These are phyloP conservation scores for Aphelocoma californica DNA, from an alignment of 2,797 vertebrate genomes.

Conservation along the genomic window DNA sequence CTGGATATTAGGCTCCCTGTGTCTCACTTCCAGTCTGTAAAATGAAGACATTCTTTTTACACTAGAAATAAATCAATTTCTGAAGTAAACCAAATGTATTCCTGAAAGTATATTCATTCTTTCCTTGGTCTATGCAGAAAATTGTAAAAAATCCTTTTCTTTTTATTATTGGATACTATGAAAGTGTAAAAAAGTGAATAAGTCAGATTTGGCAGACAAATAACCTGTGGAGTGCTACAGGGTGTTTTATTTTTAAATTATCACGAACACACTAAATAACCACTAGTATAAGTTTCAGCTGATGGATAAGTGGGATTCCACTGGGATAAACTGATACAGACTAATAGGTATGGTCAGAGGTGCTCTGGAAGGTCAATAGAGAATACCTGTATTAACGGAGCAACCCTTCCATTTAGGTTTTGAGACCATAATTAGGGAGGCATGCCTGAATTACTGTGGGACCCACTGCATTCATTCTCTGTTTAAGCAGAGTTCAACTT, in stretches of 20 bases:
- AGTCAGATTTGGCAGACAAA: background rate
- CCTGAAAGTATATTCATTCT: background rate
- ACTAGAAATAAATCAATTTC: background rate
- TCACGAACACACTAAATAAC: background rate
- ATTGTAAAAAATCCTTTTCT: background rate
- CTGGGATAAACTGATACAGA: background rate
- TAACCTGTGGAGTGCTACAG: background rate
- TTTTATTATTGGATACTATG: background rate
- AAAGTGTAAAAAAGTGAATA: background rate
- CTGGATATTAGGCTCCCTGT: background rate
- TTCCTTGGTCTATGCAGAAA: background rate
- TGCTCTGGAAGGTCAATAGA: background rate
- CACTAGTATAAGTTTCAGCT: background rate
- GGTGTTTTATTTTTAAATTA: background rate
- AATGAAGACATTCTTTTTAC: background rate
- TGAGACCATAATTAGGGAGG: background rate
- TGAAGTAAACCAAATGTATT: background rate
- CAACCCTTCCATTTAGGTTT: background rate
- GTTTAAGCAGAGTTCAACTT: background rate
- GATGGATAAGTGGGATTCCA: background rate
- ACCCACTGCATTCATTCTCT: background rate
- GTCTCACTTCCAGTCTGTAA: background rate
- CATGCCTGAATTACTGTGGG: background rate
- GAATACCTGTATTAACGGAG: background rate
- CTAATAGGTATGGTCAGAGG: background rate